A percentile compares a stretch with the other conserved stretches of the same genome.
These are phyloP conservation scores for Hyphantria cunea DNA, from an alignment of 1,140 invertebrate genomes.

Conservation along the genomic window DNA sequence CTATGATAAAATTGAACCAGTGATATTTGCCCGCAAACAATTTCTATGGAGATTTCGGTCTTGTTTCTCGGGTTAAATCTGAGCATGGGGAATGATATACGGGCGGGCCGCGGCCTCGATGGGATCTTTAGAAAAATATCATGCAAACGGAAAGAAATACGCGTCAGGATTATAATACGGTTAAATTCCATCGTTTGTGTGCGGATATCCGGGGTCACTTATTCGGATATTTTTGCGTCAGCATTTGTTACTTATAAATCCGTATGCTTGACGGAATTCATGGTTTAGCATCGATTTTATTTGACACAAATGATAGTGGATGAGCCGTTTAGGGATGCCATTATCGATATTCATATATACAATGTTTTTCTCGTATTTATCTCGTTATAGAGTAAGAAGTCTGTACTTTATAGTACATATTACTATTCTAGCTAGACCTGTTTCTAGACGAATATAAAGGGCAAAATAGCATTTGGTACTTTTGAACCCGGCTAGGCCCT, in stretches of 20 bases:
- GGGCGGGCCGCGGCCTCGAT: conserved; percentile 37
- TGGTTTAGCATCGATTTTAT: conserved; percentile 12
- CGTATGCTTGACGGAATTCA: conserved; percentile 14
- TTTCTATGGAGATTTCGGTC: conserved; percentile 78
- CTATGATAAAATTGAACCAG: conserved; percentile 74
- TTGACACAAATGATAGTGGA: conserved; percentile 13
- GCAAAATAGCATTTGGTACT: too few relatives aligned
- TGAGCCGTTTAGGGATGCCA: not conserved
- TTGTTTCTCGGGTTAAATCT: conserved; percentile 75
- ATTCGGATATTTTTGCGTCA: conserved; percentile 20
- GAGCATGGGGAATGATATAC: conserved; percentile 71
- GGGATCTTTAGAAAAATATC: conserved; percentile 59
- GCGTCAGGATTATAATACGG: conserved; percentile 33
- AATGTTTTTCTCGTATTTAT: too few relatives aligned
- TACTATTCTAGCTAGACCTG: too few relatives aligned
- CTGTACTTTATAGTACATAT: too few relatives aligned
- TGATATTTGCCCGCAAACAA: conserved; percentile 73
- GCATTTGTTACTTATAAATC: conserved; percentile 9
- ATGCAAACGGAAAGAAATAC: conserved; percentile 46
- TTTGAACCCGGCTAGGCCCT: too few relatives aligned
- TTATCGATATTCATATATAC: too few relatives aligned
- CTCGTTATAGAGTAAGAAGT: too few relatives aligned
- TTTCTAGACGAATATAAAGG: too few relatives aligned
- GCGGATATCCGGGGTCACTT: conserved; percentile 18
- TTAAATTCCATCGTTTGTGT: conserved; percentile 34